phyloP scores from a whole-genome alignment of 2,888 invertebrate genomes.

The Seira musarum region DNA sequence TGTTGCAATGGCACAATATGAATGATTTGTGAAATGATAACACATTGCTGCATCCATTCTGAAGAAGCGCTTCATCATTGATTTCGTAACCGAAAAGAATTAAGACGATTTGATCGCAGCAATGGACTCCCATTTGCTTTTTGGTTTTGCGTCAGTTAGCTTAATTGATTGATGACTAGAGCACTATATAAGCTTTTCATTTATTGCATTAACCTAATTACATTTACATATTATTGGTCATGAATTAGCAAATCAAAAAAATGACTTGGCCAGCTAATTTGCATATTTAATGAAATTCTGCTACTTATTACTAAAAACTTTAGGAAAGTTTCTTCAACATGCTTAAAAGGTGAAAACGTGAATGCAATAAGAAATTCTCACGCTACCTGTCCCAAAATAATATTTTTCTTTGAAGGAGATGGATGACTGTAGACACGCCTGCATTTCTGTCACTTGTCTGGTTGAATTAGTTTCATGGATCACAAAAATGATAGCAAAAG shows the following conservation, averaged over 20 bases:
- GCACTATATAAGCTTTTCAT: neutral
- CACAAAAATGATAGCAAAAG: neutral
- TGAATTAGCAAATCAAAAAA: no score
- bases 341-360: no score
- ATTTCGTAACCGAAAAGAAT: constrained; percentile 15
- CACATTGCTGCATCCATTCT: neutral
- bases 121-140: constrained; percentile 2
- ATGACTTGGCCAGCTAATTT: neutral
- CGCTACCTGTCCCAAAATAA: neutral
- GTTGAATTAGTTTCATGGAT: constrained; percentile 19
- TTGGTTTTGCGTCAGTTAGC: neutral
- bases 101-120: neutral
- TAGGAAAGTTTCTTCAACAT: neutral
- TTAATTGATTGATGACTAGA: constrained; percentile 9
- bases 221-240: no score
- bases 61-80: neutral
- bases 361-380: neutral
- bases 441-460: constrained; percentile 14
- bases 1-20: neutral
- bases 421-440: constrained; percentile 6
- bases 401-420: constrained; percentile 11
- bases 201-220: constrained; percentile 22
- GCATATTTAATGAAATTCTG: neutral
- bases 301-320: neutral
- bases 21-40: neutral